Conservation (phyloP, 2,888 invertebrate genomes). For the Drosophila merina region DNA sequence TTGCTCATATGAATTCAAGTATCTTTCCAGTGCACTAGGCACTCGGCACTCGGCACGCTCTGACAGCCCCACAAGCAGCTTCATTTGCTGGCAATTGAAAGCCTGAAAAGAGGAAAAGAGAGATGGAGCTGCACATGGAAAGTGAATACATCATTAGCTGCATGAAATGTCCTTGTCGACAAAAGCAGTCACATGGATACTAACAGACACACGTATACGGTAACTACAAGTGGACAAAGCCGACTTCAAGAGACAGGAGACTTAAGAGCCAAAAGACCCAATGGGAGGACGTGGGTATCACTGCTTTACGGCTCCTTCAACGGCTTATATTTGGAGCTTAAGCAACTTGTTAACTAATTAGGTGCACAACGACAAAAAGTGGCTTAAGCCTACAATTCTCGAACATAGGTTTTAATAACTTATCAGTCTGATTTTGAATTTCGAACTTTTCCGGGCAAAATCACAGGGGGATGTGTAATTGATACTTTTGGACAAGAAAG, state of each 20-base stretch:
- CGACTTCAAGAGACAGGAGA: constrained; percentile 36
- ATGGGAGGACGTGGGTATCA: constrained; percentile 34
- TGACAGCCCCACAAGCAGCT: constrained; percentile 67
- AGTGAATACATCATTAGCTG: constrained; percentile 78
- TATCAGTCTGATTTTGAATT: no score
- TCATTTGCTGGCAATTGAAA: constrained; percentile 74
- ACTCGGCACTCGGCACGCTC: constrained; percentile 47
- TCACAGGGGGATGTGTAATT: no score
- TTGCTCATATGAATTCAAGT: constrained; percentile 60
- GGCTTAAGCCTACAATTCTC: constrained; percentile 15
- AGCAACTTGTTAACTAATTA: constrained; percentile 71
- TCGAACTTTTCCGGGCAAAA: no score
- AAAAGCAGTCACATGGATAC: constrained; percentile 24
- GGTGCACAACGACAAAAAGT: constrained; percentile 39
- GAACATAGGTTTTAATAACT: no score
- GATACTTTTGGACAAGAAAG: no score
- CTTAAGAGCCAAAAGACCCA: constrained; percentile 34
- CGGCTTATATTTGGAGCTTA: constrained; percentile 64
- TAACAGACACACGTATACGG: constrained; percentile 26
- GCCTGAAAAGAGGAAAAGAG: constrained; percentile 47
- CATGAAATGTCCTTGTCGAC: constrained; percentile 63
- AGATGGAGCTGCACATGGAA: constrained; percentile 56
- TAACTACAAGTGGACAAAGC: constrained; percentile 57
- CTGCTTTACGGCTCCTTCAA: constrained; percentile 59
- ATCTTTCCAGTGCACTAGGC: constrained; percentile 64